Conservation (phyloP, 2,113 vertebrate genomes). For the Procavia capensis region DNA sequence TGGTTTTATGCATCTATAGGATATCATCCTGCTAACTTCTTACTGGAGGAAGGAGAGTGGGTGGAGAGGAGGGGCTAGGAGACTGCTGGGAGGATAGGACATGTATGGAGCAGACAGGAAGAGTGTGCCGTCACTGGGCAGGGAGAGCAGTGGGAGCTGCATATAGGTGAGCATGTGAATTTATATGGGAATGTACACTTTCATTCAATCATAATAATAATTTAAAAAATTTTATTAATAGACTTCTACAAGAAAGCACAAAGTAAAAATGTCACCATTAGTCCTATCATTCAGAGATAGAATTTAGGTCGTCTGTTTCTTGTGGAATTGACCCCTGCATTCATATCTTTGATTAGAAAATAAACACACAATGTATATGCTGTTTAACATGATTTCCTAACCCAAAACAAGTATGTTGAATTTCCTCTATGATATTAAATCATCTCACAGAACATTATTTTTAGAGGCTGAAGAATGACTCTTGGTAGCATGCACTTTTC, state of each 20-base stretch:
- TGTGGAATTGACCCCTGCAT: background rate
- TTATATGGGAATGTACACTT: too few relatives aligned
- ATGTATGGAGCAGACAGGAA: too few relatives aligned
- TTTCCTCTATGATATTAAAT: background rate
- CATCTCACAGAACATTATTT: background rate
- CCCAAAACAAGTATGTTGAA: background rate
- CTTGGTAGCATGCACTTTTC: background rate
- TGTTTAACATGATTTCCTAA: background rate
- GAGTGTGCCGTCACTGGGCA: too few relatives aligned
- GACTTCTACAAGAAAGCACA: background rate
- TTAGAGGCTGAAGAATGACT: background rate
- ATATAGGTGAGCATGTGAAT: too few relatives aligned
- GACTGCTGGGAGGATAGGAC: too few relatives aligned
- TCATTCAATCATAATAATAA: too few relatives aligned
- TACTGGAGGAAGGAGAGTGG: too few relatives aligned
- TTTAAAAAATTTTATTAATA: too few relatives aligned
- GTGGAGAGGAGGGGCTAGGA: too few relatives aligned
- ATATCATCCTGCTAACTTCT: too few relatives aligned
- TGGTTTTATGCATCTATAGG: too few relatives aligned
- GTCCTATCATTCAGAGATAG: background rate
- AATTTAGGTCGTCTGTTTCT: background rate
- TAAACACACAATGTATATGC: background rate
- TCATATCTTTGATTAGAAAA: background rate
- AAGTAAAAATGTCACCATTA: background rate
- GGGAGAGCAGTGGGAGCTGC: too few relatives aligned